These are phyloP conservation scores for Lucinisca nassula DNA, from an alignment of 2,888 invertebrate species.

Conservation along the genomic window DNA sequence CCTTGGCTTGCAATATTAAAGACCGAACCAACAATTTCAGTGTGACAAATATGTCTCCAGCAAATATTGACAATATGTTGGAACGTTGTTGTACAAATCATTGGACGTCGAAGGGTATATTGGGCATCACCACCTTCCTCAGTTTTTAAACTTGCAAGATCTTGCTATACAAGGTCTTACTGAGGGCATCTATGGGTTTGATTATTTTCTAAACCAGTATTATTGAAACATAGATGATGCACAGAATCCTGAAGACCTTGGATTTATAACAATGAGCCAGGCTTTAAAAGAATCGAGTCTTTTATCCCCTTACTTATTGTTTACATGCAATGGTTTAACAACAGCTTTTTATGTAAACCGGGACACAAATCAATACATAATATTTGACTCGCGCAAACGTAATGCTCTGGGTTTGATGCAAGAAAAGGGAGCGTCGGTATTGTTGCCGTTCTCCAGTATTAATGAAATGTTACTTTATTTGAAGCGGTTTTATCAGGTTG, in stretches of 20 bases:
- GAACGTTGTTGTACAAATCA: too few species aligned
- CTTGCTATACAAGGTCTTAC: too few species aligned
- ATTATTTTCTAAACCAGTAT: too few species aligned
- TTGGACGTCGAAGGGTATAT: too few species aligned
- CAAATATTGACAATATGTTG: too few species aligned
- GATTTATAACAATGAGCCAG: slow-evolving; percentile 10
- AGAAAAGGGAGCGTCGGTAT: slow-evolving; percentile 3
- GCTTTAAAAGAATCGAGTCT: slow-evolving; percentile 1
- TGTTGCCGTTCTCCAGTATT: slow-evolving; percentile 16
- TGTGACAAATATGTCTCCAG: too few species aligned
- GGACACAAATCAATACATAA: not conserved
- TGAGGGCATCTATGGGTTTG: too few species aligned
- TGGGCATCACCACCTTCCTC: too few species aligned
- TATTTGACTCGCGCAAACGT: slow-evolving; percentile 30
- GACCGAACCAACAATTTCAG: too few species aligned
- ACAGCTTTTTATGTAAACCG: not conserved
- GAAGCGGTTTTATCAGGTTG: not conserved
- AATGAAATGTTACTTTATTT: slow-evolving; percentile 13
- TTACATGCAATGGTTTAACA: slow-evolving; percentile 31
- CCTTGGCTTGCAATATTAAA: not conserved
- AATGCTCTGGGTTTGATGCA: not conserved
- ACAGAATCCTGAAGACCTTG: not conserved
- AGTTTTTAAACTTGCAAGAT: too few species aligned
- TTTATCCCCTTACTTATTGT: slow-evolving; percentile 7
- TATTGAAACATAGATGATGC: slow-evolving; percentile 33